Conservation (phyloP, 2,888 invertebrate genomes). For the Eupithecia tripunctaria region DNA sequence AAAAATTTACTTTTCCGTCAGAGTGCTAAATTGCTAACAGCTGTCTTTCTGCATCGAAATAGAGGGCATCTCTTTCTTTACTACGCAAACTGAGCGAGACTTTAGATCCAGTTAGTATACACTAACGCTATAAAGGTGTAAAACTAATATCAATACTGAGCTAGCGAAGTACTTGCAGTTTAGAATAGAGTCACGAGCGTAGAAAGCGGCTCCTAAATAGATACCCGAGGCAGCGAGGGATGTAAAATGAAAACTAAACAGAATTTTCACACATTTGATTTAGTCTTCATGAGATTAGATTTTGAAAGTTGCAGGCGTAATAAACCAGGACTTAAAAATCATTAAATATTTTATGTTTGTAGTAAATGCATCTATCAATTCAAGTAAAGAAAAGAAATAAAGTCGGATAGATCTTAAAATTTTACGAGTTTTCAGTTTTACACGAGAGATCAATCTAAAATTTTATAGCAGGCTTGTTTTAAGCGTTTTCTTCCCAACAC, state of each 20-base stretch:
- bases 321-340: neutral
- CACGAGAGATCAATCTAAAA: conserved; percentile 21
- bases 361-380: conserved; percentile 30
- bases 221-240: neutral
- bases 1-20: too few species aligned
- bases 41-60: too few species aligned
- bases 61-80: too few species aligned
- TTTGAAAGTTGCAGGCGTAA: neutral
- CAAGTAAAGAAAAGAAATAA: conserved; percentile 27
- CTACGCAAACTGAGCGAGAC: too few species aligned
- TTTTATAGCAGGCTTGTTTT: conserved; percentile 23
- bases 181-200: neutral
- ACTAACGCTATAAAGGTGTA: too few species aligned
- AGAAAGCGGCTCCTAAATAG: neutral
- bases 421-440: conserved; percentile 34
- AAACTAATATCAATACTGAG: neutral
- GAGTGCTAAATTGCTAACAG: too few species aligned
- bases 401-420: conserved; percentile 20
- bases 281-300: neutral
- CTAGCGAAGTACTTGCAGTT: neutral
- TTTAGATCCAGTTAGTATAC: too few species aligned
- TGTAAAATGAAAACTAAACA: neutral
- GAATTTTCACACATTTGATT: neutral
- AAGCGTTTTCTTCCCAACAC: conserved; percentile 5
- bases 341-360: conserved; percentile 21